Evolutionary conservation across 37 sponge, comb jelly and placozoan genomes (phyloP), one percentile per base, ranked within the genome.

Genomic region (Spongilla lacustris): DNA sequence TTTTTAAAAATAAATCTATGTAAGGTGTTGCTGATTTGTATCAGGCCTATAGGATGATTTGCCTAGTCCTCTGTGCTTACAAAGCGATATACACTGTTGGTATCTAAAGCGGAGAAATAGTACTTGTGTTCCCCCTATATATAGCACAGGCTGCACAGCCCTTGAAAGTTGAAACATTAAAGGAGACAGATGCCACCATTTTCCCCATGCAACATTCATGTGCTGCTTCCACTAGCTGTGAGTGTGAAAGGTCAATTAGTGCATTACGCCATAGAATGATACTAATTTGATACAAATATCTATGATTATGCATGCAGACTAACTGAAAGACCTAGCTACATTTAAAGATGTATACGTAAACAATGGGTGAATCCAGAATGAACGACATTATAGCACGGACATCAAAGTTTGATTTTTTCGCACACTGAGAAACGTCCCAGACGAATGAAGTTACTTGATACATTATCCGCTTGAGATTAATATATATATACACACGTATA

Each of bases 1-100:
- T n/a, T n/a, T n/a, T n/a, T n/a, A n/a, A n/a, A 25, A 19, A 24
- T 30, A 74, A 23, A 5, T 73, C 25, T 71, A 23, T 46, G 27
- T 36, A 83, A 10, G 89, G 82, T 22, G 35, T 83, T 8, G 29
- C 75, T 6, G 72, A 82, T 11, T 32, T 38, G 46, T 88, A 78
- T 68, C 36, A 29, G n/a, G n/a, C n/a, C n/a, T n/a, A n/a, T n/a
- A n/a, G 37, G 79, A 69, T 38, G 83, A 88, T 36, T 14, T 88
- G 68, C 72, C 83, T 9, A 69, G 17, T 36, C 83, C 79, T 14
- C 46, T 73, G 24, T 66, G 50, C 2, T 17, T 69, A 31, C 71
- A 76, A 76, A 28, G 83, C 22, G 89, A 82, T 66, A 78, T 88
- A 70, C 46, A 88, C 34, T 49, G 82, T 69, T 88, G 89, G 89